Conservation (phyloP, 2,888 invertebrate genomes). For the Orthosia gracilis region DNA sequence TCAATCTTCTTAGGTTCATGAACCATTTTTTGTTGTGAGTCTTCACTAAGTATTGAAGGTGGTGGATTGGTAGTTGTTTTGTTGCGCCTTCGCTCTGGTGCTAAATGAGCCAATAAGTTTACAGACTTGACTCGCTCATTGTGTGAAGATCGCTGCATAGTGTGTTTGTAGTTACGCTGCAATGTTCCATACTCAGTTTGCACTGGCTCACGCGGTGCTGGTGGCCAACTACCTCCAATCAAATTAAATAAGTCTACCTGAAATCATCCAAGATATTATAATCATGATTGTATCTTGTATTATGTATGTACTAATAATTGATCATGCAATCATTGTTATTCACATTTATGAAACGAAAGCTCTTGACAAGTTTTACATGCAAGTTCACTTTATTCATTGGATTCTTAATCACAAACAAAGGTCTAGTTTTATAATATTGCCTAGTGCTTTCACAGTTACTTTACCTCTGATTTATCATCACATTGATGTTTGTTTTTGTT, state of each 20-base stretch:
- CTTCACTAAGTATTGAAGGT: constrained; percentile 65
- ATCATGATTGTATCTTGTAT: constrained; percentile 1
- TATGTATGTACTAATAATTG: background rate
- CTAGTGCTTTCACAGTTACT: background rate
- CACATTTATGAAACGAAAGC: background rate
- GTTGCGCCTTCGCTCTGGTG: constrained; percentile 82
- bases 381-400: background rate
- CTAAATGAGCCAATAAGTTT: constrained; percentile 91
- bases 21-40: constrained; percentile 80
- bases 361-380: constrained; percentile 19
- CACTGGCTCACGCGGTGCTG: constrained; percentile 83
- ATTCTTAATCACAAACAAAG: constrained; percentile 14
- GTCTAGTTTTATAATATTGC: background rate
- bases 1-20: constrained; percentile 88
- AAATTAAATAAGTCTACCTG: constrained; percentile 86
- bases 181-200: constrained; percentile 82
- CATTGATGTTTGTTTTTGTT: background rate
- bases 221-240: constrained; percentile 89
- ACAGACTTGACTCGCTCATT: constrained; percentile 91
- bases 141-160: constrained; percentile 83
- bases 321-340: constrained; percentile 21
- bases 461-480: background rate
- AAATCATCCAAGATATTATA: constrained; percentile 54
- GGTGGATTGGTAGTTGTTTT: constrained; percentile 73
- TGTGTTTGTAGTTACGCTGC: constrained; percentile 75